Evolutionary conservation across 2,797 vertebrate species (phyloP), one percentile per base, ranked within the genome.

Genomic region (Hoplostethus mediterraneus): DNA sequence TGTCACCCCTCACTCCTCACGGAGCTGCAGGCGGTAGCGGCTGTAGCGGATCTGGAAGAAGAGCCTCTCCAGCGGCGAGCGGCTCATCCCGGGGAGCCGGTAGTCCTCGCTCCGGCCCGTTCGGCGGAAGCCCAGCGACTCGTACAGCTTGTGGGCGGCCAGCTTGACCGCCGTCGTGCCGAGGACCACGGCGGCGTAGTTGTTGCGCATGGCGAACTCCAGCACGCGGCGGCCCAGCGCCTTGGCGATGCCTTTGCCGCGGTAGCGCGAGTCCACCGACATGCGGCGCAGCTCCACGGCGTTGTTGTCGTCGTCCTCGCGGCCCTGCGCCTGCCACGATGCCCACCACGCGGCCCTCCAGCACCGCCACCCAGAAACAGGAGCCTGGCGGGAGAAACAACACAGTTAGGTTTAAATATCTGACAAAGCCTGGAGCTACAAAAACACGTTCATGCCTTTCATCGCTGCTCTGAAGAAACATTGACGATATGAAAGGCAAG

Each of bases 1-100:
- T 76, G 42, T 77, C 86, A 86, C 81, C 85, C 67, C 83, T 97
- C 96, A 99, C 96, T 99, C 98, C 93, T 99, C 98, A 40, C 96
- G 96, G 84, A 99, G 96, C 95, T 99, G 97, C 94, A 99, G 94
- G 93, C 96, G 96, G 94, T 99, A 99, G 92, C 96, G 97, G 93
- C 97, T 97, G 92, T 99, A 97, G 89, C 98, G 98, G 88, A 99
- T 95, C 96, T 99, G 98, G 94, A 99, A 99, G 95, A 99, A 99
- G 91, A 99, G 95, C 94, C 95, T 96, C 95, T 99, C 97, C 71
- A 97, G 92, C 72, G 94, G 91, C 66, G 97, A 97, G 88, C 95
- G 96, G 12, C 95, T 98, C 97, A 98, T 99, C 68, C 98, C 98
- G 0, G 97, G 97, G 67, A 99, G 94, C 88, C 94, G 90, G 65